These are phyloP conservation scores for Puntigrus tetrazona DNA, from an alignment of 2,113 vertebrate genomes.

Conservation along the genomic window DNA sequence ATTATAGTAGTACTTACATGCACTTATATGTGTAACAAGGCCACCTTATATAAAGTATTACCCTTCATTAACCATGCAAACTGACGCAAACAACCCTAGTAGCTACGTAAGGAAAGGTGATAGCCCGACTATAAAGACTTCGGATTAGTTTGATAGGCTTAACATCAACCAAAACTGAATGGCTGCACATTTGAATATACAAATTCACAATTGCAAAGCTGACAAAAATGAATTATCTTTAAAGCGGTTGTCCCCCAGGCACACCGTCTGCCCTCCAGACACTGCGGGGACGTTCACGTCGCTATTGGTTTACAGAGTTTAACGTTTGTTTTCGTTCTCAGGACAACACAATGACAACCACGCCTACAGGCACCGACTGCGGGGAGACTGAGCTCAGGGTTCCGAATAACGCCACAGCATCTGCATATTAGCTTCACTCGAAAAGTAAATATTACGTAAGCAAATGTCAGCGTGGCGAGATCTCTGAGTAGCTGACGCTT, in stretches of 20 bases:
- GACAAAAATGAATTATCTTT: neutral
- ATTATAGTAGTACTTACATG: no score
- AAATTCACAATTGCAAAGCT: neutral
- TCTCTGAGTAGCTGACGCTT: neutral
- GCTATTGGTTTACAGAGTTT: neutral
- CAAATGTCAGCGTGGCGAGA: neutral
- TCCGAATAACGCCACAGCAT: neutral
- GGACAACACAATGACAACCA: conserved; percentile 23
- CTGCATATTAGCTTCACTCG: neutral
- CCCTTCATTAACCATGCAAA: neutral
- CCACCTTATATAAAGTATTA: no score
- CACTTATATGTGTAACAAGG: no score
- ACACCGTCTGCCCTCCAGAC: neutral
- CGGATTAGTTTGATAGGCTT: neutral
- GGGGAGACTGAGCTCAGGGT: neutral
- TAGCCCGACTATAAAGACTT: neutral
- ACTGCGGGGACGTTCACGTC: neutral
- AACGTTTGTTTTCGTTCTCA: conserved; percentile 13
- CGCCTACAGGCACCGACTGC: neutral
- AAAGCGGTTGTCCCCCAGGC: neutral
- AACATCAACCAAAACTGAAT: neutral
- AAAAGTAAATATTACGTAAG: conserved; percentile 41
- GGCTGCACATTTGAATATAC: neutral
- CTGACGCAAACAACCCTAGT: neutral
- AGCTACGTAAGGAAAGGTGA: neutral